A percentile compares a stretch with the other conserved stretches of the same genome.
phyloP scores from a whole-genome alignment of 2,888 invertebrate species.

The Cephus nigrinus region DNA sequence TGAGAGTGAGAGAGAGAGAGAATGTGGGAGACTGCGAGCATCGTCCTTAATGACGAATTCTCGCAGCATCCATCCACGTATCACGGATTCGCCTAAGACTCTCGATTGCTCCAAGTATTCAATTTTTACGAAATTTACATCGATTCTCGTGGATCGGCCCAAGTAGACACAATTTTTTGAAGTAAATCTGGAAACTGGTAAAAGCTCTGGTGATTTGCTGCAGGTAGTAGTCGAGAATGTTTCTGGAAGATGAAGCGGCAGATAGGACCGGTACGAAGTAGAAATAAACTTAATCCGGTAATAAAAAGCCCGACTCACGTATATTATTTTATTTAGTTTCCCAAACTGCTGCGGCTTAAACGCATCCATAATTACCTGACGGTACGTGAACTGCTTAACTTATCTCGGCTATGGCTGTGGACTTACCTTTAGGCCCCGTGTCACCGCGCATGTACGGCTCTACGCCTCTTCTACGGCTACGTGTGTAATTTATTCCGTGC shows the following conservation, averaged over 20 bases:
- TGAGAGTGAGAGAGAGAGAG: constrained; percentile 12
- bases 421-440: constrained; percentile 11
- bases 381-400: constrained; percentile 63
- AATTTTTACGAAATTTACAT: not conserved
- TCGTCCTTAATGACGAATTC: not conserved
- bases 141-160: not conserved
- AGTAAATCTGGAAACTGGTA: not conserved
- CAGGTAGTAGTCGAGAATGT: not conserved
- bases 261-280: constrained; percentile 38
- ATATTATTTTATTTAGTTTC: constrained; percentile 65
- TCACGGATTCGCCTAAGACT: not conserved
- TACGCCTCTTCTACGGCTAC: constrained; percentile 22
- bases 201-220: not conserved
- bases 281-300: constrained; percentile 54
- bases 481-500: constrained; percentile 58
- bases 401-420: constrained; percentile 35
- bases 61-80: not conserved
- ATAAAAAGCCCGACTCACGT: constrained; percentile 63
- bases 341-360: constrained; percentile 64
- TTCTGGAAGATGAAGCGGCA: constrained; percentile 10
- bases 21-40: not conserved
- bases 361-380: constrained; percentile 64
- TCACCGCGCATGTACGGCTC: not conserved
- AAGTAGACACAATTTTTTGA: not conserved
- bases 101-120: not conserved